A percentile compares a stretch with the other conserved stretches of the same genome.
These are phyloP conservation scores for Serripes groenlandicus DNA, from an alignment of 2,888 invertebrate species.

Conservation along the genomic window DNA sequence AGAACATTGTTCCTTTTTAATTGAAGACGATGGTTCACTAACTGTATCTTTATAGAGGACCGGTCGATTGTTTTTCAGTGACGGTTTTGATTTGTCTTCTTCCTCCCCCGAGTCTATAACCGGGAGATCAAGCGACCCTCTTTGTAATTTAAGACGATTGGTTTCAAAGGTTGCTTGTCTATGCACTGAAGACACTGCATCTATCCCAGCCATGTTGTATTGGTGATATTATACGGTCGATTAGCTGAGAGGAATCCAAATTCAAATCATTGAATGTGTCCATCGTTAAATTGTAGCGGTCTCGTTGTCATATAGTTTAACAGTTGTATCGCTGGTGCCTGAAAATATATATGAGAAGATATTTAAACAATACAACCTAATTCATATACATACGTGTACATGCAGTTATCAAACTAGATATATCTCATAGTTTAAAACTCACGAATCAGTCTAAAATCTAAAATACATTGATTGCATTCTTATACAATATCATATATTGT, in stretches of 20 bases:
- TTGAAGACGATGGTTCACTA: not conserved
- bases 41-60: not conserved
- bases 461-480: too few relatives aligned
- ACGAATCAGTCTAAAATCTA: too few relatives aligned
- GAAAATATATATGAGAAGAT: not conserved
- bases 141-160: constrained; percentile 53
- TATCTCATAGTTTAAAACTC: too few relatives aligned
- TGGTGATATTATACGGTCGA: too few relatives aligned
- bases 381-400: too few relatives aligned
- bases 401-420: too few relatives aligned
- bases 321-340: not conserved
- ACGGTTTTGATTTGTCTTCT: not conserved
- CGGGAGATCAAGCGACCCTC: constrained; percentile 51
- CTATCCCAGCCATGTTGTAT: not conserved
- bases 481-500: too few relatives aligned
- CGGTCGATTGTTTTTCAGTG: not conserved
- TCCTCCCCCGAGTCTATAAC: constrained; percentile 29
- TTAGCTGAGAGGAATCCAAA: too few relatives aligned
- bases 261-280: too few relatives aligned
- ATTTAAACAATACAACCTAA: too few relatives aligned
- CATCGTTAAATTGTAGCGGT: too few relatives aligned
- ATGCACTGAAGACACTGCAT: constrained; percentile 31
- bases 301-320: too few relatives aligned
- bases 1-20: not conserved
- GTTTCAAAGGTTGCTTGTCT: constrained; percentile 74